phyloP scores from a whole-genome alignment of 1,140 invertebrate genomes.

The Ganaspis sp. region DNA sequence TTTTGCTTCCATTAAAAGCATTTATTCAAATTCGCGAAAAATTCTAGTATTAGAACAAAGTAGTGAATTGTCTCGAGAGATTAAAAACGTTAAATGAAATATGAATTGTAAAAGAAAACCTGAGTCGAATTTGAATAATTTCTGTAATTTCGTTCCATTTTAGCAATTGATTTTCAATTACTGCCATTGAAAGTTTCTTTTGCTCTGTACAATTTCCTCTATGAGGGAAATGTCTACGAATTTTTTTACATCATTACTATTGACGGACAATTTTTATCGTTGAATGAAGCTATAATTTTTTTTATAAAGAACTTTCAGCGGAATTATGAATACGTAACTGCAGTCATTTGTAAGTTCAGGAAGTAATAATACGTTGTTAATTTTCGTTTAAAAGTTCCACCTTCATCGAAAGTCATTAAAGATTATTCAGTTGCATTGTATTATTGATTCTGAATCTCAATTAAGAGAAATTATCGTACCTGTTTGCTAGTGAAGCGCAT shows the following conservation, averaged over 20 bases:
- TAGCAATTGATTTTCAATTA: conserved; percentile 3
- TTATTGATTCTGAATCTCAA: conserved; percentile 20
- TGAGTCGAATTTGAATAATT: background rate
- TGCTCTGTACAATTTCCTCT: background rate
- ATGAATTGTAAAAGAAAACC: background rate
- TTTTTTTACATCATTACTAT: conserved; percentile 2
- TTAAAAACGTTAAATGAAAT: background rate
- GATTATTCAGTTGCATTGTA: conserved; percentile 7
- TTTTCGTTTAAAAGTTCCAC: background rate
- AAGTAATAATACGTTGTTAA: background rate
- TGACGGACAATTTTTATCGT: background rate
- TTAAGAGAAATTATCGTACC: conserved; percentile 12
- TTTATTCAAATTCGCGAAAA: too few relatives aligned
- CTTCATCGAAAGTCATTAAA: background rate
- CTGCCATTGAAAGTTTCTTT: background rate
- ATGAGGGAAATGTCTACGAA: background rate
- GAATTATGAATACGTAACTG: background rate
- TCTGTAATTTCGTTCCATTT: conserved; percentile 3
- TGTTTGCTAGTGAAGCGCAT: conserved; percentile 24
- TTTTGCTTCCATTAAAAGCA: too few relatives aligned
- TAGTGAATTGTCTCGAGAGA: background rate
- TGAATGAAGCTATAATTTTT: background rate
- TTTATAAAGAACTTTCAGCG: background rate
- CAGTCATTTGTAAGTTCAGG: background rate
- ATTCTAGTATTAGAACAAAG: too few relatives aligned